Base-by-base conservation (phyloP, 2,888 invertebrate species). In the Tigriopus californicus region DNA sequence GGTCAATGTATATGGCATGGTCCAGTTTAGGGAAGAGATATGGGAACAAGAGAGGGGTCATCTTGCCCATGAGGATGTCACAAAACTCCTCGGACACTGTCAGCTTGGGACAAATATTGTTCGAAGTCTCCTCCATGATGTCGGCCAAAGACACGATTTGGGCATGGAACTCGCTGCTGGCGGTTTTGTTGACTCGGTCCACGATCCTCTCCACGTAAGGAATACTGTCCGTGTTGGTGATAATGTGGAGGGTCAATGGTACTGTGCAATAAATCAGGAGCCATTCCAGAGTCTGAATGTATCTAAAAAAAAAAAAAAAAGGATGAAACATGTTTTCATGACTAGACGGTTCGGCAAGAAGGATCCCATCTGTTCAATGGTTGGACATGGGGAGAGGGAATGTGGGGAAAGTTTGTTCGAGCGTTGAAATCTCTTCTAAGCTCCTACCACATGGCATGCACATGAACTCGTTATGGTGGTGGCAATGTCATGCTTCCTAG, bases 41-140 rank as follows among this genome's bases (percentile, higher is more conserved):
- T 11, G 61, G 60, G 13, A 63, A 58, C 12, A 62, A 20, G 13
- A 63, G 51, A 11, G 63, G 61, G 15, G 62, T 58, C 62, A 63
- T 61, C 18, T 62, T 62, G 25, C 48, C 48, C 1, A 56, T 60
- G 8, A 63, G 46, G 15, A 57, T 51, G 24, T 62, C 58, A 13
- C 60, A 53, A 8, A 63, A 54, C 22, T 54, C 54, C 20, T 25
- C 18, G 4, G 40, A 41, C 11, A 18, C 41, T 41, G 40, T 6
- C 11, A 54, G 41, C 8, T n/a, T n/a, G 10, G 54, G 54, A 15
- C 54, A 54, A 40, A 54, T 54, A 6, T 5, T 41, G 5, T 41
- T 41, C 18, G 33, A n/a, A 13, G 60, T 42, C 11, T 59, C 41
- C n/a, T 58, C 53, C 40, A 41, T 58, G 25, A 60, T 42, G 22